These are phyloP conservation scores for Carollia perspicillata DNA, from an alignment of 2,113 vertebrate genomes.

Conservation along the genomic window DNA sequence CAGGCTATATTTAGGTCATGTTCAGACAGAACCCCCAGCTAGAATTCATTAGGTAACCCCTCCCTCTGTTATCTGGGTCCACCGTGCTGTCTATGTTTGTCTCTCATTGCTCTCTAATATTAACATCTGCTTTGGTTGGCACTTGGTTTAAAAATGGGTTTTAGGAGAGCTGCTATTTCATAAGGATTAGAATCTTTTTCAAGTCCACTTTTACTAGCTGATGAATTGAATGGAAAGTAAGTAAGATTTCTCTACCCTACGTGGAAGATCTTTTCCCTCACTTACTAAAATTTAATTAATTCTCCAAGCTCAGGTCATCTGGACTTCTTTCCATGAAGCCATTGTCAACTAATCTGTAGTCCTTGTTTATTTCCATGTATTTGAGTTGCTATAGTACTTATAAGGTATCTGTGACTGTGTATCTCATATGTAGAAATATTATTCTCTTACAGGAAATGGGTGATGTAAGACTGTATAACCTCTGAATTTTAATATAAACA, in stretches of 20 bases:
- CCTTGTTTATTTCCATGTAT: neutral
- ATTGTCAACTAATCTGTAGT: neutral
- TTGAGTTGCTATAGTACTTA: neutral
- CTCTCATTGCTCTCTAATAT: neutral
- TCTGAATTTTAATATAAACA: neutral
- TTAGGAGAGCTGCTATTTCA: neutral
- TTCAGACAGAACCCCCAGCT: constrained; percentile 9
- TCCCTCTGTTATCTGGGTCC: neutral
- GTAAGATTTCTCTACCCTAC: neutral
- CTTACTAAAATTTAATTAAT: neutral
- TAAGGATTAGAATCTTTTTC: neutral
- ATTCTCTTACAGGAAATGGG: constrained; percentile 16
- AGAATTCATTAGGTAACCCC: neutral
- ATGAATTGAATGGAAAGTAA: neutral
- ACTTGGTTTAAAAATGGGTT: constrained; percentile 24
- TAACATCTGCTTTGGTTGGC: constrained; percentile 19
- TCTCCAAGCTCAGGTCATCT: neutral
- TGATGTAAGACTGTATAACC: neutral
- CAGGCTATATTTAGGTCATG: constrained; percentile 53
- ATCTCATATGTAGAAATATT: neutral
- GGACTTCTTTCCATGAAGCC: neutral
- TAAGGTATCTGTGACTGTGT: neutral
- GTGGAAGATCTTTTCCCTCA: neutral
- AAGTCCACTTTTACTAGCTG: neutral
- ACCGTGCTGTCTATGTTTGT: neutral